Percentiles rank a stretch among this genome's conserved stretches.
phyloP scores from a whole-genome alignment of 2,888 invertebrate genomes.

The Lepetodrilus schrolli region DNA sequence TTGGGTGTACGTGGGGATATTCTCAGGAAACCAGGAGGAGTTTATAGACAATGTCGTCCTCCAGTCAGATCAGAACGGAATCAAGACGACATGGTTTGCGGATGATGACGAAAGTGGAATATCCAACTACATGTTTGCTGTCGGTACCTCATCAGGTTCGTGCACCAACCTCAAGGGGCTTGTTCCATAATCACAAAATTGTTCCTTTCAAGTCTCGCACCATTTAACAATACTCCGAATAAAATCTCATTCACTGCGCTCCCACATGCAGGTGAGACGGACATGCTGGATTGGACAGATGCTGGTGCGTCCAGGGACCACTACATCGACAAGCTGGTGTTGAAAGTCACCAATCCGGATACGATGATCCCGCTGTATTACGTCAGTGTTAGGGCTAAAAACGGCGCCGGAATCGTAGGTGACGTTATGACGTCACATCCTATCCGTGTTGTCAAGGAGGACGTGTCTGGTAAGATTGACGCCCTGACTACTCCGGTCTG shows the following conservation, averaged over 20 bases:
- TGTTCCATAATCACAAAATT: too few species aligned
- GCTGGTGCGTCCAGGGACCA: conserved; percentile 32
- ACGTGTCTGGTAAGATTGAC: conserved; percentile 57
- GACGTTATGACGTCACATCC: conserved; percentile 36
- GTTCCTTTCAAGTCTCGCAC: too few species aligned
- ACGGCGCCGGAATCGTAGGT: conserved; percentile 52
- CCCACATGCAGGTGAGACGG: conserved; percentile 34
- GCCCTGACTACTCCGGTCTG: too few species aligned
- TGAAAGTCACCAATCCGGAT: conserved; percentile 34
- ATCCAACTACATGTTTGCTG: conserved; percentile 42
- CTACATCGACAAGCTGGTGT: conserved; percentile 42
- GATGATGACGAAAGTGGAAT: conserved; percentile 54
- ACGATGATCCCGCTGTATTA: conserved; percentile 53
- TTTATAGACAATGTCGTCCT: conserved; percentile 49
- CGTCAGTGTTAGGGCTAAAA: conserved; percentile 52
- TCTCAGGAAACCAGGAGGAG: conserved; percentile 50
- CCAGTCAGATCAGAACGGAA: conserved; percentile 51
- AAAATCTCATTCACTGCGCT: too few species aligned
- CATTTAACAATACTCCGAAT: too few species aligned
- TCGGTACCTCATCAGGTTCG: conserved; percentile 55
- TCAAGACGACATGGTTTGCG: conserved; percentile 52
- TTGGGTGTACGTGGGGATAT: conserved; percentile 26
- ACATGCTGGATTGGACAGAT: conserved; percentile 47
- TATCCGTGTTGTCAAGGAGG: conserved; percentile 53
- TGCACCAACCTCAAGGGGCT: too few species aligned